These are phyloP conservation scores for Gymnorhina tibicen DNA, from an alignment of 2,113 vertebrate species.

Conservation along the genomic window DNA sequence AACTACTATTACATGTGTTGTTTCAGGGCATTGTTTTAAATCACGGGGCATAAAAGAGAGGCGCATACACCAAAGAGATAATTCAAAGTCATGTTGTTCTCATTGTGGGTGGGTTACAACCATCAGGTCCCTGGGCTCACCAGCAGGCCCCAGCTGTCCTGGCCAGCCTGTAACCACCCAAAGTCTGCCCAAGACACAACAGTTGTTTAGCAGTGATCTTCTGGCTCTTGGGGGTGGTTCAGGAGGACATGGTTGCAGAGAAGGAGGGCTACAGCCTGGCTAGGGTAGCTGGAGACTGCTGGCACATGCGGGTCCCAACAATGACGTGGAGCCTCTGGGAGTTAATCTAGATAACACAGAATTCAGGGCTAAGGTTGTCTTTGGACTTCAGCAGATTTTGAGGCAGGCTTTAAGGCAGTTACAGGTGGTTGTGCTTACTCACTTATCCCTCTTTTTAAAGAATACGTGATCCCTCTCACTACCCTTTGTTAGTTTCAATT, in stretches of 20 bases:
- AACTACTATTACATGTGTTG: not conserved
- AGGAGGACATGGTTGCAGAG: not conserved
- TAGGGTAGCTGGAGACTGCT: not conserved
- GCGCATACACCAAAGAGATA: no score
- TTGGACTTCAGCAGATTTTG: not conserved
- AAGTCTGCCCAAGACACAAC: not conserved
- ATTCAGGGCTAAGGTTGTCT: not conserved
- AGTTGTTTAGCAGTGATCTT: rapidly evolving
- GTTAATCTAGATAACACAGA: not conserved
- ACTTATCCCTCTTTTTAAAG: not conserved
- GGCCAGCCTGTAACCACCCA: not conserved
- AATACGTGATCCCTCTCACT: rapidly evolving
- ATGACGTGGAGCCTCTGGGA: not conserved
- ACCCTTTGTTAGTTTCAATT: not conserved
- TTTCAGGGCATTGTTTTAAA: not conserved
- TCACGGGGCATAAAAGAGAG: not conserved
- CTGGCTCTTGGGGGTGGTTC: not conserved
- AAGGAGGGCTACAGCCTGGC: not conserved
- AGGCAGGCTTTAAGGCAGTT: not conserved
- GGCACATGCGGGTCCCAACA: rapidly evolving
- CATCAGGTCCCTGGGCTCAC: not conserved
- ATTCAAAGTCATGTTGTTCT: not conserved
- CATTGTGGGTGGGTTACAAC: not conserved
- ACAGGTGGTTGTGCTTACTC: not conserved
- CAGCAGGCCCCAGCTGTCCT: not conserved